These are phyloP conservation scores for Allolobophora icterica DNA, from an alignment of 2,888 invertebrate genomes.

Conservation along the genomic window DNA sequence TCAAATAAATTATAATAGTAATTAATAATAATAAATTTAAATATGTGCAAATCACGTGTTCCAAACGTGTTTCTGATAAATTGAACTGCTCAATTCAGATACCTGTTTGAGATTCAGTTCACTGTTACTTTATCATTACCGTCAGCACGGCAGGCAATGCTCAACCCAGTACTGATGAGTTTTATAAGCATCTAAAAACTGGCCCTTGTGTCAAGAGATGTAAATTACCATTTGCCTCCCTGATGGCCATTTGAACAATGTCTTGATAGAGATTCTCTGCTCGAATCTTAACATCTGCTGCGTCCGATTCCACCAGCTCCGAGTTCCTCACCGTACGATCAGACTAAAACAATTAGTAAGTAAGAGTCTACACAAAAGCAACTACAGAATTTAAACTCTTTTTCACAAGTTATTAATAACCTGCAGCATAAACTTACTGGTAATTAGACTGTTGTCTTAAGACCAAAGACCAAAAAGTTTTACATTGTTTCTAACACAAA, in stretches of 20 bases:
- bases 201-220: neutral
- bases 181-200: neutral
- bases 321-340: constrained; percentile 40
- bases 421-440: neutral
- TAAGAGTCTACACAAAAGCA: neutral
- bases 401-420: neutral
- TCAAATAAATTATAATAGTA: too few relatives aligned
- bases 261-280: constrained; percentile 40
- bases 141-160: too few relatives aligned
- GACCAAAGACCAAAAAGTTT: neutral
- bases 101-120: too few relatives aligned
- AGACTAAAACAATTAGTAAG: constrained; percentile 27
- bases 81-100: too few relatives aligned
- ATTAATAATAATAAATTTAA: neutral
- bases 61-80: neutral
- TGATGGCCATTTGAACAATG: constrained; percentile 35
- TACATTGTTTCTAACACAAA: neutral
- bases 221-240: constrained; percentile 39
- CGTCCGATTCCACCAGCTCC: constrained; percentile 43
- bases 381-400: neutral
- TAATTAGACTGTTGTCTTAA: neutral
- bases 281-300: constrained; percentile 38
- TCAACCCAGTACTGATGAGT: too few relatives aligned
- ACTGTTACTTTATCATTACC: too few relatives aligned
- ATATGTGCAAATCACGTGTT: neutral